Percentiles rank a stretch among this genome's conserved stretches.
Conservation (phyloP, 2,113 vertebrate species). For the Glareola pratincola region DNA sequence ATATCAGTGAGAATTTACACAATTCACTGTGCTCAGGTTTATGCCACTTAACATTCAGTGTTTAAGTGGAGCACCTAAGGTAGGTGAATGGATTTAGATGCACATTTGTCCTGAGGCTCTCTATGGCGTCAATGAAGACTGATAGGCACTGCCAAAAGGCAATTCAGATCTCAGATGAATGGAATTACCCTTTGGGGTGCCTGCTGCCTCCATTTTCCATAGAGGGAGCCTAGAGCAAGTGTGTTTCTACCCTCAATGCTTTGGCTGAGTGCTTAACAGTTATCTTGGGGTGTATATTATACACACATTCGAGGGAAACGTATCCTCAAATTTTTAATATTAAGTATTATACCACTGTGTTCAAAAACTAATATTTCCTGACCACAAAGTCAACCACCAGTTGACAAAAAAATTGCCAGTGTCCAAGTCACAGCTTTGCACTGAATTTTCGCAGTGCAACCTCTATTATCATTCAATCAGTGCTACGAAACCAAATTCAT, state of each 20-base stretch:
- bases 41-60: constrained; percentile 27
- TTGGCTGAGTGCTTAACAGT: not conserved
- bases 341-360: not conserved
- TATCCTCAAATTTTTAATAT: not conserved
- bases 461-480: not conserved
- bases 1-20: constrained; percentile 49
- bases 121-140: not conserved
- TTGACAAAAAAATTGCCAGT: not conserved
- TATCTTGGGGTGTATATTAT: not conserved
- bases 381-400: not conserved
- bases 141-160: not conserved
- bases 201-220: not conserved
- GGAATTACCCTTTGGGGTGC: not conserved
- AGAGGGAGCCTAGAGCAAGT: not conserved
- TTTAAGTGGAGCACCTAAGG: constrained; percentile 10
- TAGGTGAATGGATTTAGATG: constrained; percentile 17
- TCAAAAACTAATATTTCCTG: not conserved
- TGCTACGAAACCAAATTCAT: not conserved
- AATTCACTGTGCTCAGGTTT: constrained; percentile 33
- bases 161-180: not conserved
- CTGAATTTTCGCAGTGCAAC: not conserved
- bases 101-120: not conserved
- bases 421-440: not conserved
- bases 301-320: not conserved
- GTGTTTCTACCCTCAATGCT: not conserved